Percentiles rank a stretch among this genome's conserved stretches.
Conservation (phyloP, 2,797 vertebrate genomes). For the Megalops cyprinoides region DNA sequence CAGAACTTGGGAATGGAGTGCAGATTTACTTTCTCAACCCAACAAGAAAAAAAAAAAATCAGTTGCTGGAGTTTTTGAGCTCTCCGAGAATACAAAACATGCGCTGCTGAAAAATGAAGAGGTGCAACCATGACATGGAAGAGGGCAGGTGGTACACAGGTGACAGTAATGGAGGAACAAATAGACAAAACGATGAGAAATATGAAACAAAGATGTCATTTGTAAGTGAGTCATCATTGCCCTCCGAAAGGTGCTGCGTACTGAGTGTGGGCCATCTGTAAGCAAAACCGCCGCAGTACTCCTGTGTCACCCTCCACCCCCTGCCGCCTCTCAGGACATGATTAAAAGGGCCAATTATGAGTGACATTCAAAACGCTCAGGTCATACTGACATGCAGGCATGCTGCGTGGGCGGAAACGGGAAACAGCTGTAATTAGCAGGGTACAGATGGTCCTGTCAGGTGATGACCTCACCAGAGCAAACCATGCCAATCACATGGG, state of each 20-base stretch:
- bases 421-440: conserved; percentile 39
- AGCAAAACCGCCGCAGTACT: not conserved
- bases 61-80: too few relatives aligned
- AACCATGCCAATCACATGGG: not conserved
- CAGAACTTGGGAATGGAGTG: too few relatives aligned
- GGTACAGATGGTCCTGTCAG: conserved; percentile 25
- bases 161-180: not conserved
- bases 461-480: conserved; percentile 15
- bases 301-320: not conserved
- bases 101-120: too few relatives aligned
- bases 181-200: not conserved
- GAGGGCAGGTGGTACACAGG: not conserved
- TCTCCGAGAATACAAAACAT: too few relatives aligned
- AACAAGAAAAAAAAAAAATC: not conserved
- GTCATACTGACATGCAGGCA: conserved; percentile 16
- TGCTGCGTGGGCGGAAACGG: conserved; percentile 24
- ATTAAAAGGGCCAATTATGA: conserved; percentile 23
- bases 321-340: not conserved
- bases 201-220: not conserved
- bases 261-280: not conserved
- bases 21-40: too few relatives aligned
- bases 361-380: conserved; percentile 25
- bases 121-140: too few relatives aligned
- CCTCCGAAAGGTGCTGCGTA: not conserved
- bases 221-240: not conserved